Percentiles rank a stretch among this genome's conserved stretches.
Evolutionary conservation across 2,888 invertebrate species (phyloP).

Genomic region (Kryphioiulus occultus): DNA sequence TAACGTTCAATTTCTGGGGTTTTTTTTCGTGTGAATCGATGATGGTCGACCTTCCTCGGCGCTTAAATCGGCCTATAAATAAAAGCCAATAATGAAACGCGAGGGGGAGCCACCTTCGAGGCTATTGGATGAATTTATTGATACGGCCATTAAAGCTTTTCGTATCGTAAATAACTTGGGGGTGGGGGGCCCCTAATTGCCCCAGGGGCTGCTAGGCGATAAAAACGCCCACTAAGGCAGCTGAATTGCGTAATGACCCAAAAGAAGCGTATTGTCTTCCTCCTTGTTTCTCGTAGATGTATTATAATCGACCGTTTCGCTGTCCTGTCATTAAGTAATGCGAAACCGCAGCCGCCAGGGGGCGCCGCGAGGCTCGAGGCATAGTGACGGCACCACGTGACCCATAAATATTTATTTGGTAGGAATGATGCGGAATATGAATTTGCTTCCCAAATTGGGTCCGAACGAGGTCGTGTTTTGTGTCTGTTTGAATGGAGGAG

Average conservation of each 20-base stretch:
- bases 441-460: too few species aligned
- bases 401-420: too few species aligned
- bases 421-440: too few species aligned
- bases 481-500: background rate
- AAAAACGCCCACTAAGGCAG: background rate
- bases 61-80: background rate
- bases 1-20: background rate
- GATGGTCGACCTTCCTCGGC: background rate
- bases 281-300: too few species aligned
- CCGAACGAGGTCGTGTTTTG: too few species aligned
- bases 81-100: background rate
- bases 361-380: background rate
- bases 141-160: slow-evolving; percentile 8
- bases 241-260: background rate
- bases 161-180: background rate
- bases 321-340: background rate
- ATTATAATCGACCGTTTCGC: too few species aligned
- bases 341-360: background rate
- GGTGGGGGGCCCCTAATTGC: background rate
- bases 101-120: background rate
- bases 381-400: too few species aligned
- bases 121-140: background rate
- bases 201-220: background rate
- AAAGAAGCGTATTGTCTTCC: background rate
- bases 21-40: background rate